These are phyloP conservation scores for Isoperla grammatica DNA, from an alignment of 2,888 invertebrate genomes.

Conservation along the genomic window DNA sequence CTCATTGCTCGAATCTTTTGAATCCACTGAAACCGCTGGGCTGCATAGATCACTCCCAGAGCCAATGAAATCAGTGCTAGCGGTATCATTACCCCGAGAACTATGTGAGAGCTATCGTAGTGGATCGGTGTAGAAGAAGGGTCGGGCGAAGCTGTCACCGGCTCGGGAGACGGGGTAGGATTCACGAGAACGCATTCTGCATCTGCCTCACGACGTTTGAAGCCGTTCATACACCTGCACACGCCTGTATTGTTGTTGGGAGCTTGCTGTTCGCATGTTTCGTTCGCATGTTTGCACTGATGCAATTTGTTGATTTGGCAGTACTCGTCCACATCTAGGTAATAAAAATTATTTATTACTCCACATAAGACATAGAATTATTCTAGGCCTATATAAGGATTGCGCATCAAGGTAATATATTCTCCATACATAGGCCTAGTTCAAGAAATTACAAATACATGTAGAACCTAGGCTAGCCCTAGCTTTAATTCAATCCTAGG, in stretches of 20 bases:
- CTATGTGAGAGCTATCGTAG: conserved; percentile 21
- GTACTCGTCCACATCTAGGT: too few species aligned
- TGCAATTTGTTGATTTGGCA: not conserved
- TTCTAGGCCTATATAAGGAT: too few species aligned
- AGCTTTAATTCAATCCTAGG: too few species aligned
- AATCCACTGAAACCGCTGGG: conserved; percentile 24
- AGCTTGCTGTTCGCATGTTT: not conserved
- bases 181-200: not conserved
- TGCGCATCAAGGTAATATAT: too few species aligned
- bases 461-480: too few species aligned
- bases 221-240: not conserved
- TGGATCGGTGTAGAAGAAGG: not conserved
- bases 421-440: too few species aligned
- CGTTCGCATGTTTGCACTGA: not conserved
- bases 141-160: not conserved
- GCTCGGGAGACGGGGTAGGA: not conserved
- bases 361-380: too few species aligned
- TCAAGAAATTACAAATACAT: too few species aligned
- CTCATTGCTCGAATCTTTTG: conserved; percentile 23
- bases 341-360: too few species aligned
- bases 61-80: conserved; percentile 19
- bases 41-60: conserved; percentile 21
- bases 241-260: not conserved
- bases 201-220: not conserved
- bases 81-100: conserved; percentile 24